Conservation (phyloP, 2,113 vertebrate genomes). For the Cyanocitta stelleri region DNA sequence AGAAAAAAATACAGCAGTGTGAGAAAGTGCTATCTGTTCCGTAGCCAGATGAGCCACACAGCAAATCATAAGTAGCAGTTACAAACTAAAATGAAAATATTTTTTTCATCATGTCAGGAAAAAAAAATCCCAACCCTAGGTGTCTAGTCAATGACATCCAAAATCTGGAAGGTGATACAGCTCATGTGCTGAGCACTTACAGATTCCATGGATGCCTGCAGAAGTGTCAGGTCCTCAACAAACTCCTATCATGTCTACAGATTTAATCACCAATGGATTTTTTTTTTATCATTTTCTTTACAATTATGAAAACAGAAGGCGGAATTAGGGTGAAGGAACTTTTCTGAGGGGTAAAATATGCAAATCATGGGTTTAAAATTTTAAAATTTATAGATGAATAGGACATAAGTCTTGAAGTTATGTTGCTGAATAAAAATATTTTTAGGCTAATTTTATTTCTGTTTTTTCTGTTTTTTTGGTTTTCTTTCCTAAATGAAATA, state of each 20-base stretch:
- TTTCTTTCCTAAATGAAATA: background rate
- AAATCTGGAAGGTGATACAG: background rate
- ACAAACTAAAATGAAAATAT: background rate
- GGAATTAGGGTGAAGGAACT: background rate
- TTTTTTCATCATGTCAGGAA: background rate
- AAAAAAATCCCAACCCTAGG: fast-evolving
- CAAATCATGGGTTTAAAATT: background rate
- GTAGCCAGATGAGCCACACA: background rate
- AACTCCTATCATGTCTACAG: background rate
- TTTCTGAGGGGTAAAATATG: background rate
- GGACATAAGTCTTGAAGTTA: background rate
- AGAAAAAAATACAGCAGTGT: background rate
- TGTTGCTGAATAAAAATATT: background rate
- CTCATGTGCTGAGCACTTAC: background rate
- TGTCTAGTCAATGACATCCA: background rate
- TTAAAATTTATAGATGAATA: background rate
- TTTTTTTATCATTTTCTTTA: background rate
- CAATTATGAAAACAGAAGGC: background rate
- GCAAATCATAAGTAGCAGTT: background rate
- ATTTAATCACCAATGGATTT: background rate
- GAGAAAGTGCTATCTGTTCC: background rate
- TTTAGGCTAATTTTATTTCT: background rate
- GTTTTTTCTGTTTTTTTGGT: fast-evolving
- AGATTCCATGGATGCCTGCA: background rate
- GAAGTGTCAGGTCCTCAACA: background rate